Base-by-base conservation (phyloP, 2,797 vertebrate genomes). In the Enteromius viviparus region DNA sequence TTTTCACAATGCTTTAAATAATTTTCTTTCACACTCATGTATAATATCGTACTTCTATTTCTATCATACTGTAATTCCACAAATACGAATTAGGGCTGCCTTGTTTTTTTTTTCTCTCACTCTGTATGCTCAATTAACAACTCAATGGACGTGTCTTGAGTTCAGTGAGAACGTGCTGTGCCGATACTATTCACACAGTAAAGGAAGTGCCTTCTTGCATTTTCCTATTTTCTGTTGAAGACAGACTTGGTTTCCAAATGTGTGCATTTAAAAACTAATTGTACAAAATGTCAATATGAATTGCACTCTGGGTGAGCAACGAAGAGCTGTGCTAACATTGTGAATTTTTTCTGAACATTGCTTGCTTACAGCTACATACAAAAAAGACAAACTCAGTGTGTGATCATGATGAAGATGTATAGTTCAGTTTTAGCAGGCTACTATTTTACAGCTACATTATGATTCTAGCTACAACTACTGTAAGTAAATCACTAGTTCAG, bases 221-320 rank as follows among this genome's bases (percentile, higher is more conserved):
- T 64, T 68, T 68, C 19, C 21, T 4, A n/a, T 68, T 68, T 40
- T 68, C 19, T 21, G 9, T 40, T 68, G 19, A 68, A 68, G 26
- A 26, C 26, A 26, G 32, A 32, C 3, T 62, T 8, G 2, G 32
- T 66, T 34, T 66, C 1, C 21, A 37, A 66, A 66, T 40, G 17
- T 68, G 32, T 34, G 64, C 64, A 65, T 65, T 65, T 65, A 65
- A 58, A 58, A 58, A 26, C 26, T 65, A 34, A 65, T 55, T 6
- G 6, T 58, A 40, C 32, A 75, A 23, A 75, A 75, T 23, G 12
- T 40, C 72, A 58, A 10, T 40, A 58, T 40, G 40, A 37, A 58
- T 40, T 9, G 11, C 12, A 11, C 42, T 45, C 42, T 12, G 42
- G 42, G 42, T 45, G 11, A 45, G 2, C 11, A 3, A 45, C 11